phyloP scores from a whole-genome alignment of 2,888 invertebrate species.

The Eupithecia inturbata region DNA sequence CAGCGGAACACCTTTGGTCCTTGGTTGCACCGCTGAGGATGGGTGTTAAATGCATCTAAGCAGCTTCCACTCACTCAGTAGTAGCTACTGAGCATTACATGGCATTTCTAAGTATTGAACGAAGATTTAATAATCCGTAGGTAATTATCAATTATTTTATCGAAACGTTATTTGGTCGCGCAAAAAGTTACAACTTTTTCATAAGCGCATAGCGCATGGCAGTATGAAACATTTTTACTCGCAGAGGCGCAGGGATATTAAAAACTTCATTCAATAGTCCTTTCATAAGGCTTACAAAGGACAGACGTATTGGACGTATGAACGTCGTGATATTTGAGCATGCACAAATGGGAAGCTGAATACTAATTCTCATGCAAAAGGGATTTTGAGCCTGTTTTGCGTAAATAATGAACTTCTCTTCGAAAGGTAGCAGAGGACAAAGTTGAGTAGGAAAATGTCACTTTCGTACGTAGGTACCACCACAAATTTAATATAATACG shows the following conservation, averaged over 20 bases:
- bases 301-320: slow-evolving; percentile 20
- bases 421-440: neutral
- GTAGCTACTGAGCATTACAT: neutral
- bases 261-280: slow-evolving; percentile 30
- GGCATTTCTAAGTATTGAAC: no score
- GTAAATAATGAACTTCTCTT: neutral
- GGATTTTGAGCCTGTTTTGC: neutral
- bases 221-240: neutral
- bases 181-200: neutral
- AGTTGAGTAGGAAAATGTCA: neutral
- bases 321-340: slow-evolving; percentile 24
- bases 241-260: slow-evolving; percentile 31
- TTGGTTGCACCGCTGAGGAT: no score
- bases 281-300: slow-evolving; percentile 27
- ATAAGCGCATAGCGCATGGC: neutral
- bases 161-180: neutral
- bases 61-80: neutral
- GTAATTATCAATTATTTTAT: no score
- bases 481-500: no score
- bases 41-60: no score
- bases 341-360: slow-evolving; percentile 9
- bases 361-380: slow-evolving; percentile 12
- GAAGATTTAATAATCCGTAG: neutral
- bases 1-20: no score
- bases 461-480: neutral